Evolutionary conservation across 2,797 vertebrate genomes (phyloP).

Genomic region (Babyrousa celebensis): DNA sequence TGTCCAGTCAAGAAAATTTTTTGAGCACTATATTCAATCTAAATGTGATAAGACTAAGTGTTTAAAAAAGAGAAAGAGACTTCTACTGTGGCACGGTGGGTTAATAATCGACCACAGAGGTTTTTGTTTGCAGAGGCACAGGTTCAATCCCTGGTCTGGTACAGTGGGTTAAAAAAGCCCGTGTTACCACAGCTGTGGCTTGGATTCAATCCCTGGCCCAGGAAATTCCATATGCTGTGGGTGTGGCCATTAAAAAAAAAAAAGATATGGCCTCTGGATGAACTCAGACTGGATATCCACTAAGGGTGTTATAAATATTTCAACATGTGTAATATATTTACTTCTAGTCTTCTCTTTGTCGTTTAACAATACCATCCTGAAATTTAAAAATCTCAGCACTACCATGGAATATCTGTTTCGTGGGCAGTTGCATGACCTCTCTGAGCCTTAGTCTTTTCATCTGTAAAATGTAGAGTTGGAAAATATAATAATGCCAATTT

Average conservation of each 20-base stretch:
- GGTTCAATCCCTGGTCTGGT: no score
- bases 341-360: not conserved
- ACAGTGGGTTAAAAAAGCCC: no score
- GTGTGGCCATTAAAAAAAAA: not conserved
- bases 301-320: not conserved
- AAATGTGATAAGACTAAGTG: not conserved
- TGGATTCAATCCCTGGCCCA: no score
- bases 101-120: no score
- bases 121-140: no score
- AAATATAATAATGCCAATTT: not conserved
- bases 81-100: no score
- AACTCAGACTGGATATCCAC: not conserved
- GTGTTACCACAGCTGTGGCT: no score
- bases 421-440: not conserved
- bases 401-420: not conserved
- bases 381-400: not conserved
- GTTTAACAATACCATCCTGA: not conserved
- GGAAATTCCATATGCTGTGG: no score
- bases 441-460: constrained; percentile 5
- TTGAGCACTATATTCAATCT: not conserved
- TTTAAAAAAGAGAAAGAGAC: not conserved
- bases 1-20: not conserved
- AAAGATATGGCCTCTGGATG: not conserved
- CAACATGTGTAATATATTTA: not conserved
- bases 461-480: not conserved